phyloP scores from a whole-genome alignment of 1,140 invertebrate species.

The Bombus waltoni region DNA sequence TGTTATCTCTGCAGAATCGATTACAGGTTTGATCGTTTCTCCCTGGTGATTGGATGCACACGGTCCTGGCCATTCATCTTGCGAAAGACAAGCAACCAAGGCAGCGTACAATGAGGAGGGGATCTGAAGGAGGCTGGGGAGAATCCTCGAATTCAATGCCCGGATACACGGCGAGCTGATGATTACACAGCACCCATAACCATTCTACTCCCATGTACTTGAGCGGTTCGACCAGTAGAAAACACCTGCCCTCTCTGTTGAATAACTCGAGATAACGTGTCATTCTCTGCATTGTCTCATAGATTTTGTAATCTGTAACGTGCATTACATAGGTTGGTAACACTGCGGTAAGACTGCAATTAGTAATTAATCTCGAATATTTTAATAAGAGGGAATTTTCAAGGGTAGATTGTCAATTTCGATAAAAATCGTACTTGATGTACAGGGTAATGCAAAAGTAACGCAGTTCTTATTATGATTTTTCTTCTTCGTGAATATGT shows the following conservation, averaged over 20 bases:
- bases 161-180: conserved; percentile 73
- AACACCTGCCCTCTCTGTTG: not conserved
- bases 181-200: conserved; percentile 64
- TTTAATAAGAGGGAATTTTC: not conserved
- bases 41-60: conserved; percentile 1
- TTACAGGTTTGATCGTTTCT: conserved; percentile 28
- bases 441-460: not conserved
- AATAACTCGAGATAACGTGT: conserved; percentile 13
- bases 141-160: conserved; percentile 71
- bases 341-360: not conserved
- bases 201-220: conserved; percentile 39
- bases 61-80: conserved; percentile 4
- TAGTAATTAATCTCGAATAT: not conserved
- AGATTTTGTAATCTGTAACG: conserved; percentile 26
- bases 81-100: conserved; percentile 25
- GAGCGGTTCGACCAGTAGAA: conserved; percentile 17
- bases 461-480: not conserved
- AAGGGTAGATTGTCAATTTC: not conserved
- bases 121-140: conserved; percentile 29
- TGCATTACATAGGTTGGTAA: not conserved
- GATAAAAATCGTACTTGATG: not conserved
- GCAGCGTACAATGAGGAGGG: conserved; percentile 45
- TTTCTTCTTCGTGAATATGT: not conserved
- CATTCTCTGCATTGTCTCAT: conserved; percentile 29
- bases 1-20: not conserved